Base-by-base conservation (phyloP, 2,113 vertebrate genomes). In the Cephalophus harveyi region DNA sequence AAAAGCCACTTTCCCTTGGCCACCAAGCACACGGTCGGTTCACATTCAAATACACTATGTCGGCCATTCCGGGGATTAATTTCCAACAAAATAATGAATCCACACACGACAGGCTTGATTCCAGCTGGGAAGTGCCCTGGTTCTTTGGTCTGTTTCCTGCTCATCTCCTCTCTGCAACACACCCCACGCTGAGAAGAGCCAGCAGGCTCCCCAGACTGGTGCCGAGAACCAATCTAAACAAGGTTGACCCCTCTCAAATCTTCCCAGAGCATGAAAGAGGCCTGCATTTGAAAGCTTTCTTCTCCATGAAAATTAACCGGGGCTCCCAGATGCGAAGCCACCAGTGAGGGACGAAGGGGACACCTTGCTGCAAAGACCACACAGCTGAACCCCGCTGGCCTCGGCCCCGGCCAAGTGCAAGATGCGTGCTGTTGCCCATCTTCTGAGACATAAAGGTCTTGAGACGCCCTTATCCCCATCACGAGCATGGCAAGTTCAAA, bases 41-140 rank as follows among this genome's bases (percentile, higher is more conserved):
- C 86, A 83, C 85, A 91, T 95, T 96, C 96, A 94, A 78, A 97
- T 92, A 95, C 9, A 90, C 88, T 40, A 81, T 30, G 88, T 95
- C 87, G 81, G 88, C 94, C 94, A 88, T 97, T 95, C 95, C 30
- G 60, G 76, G 95, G 96, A 97, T 98, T 98, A 96, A 97, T 98
- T 98, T 97, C 94, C 96, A 96, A 71, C 96, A 87, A 94, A 96
- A 97, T 97, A 97, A 98, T 91, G 96, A 98, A 92, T 64, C 95
- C 76, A 89, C 97, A 97, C 84, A 96, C 85, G 95, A 96, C 97
- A 92, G 94, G 90, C 85, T 94, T 90, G 96, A 78, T 25, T 98
- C 97, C 91, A 97, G 97, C 97, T 98, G 98, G 88, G 97, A 98
- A 96, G 97, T 97, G 97, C 94, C 97, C 97, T 97, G 96, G 94